Evolutionary conservation across 2,113 vertebrate species (phyloP), one percentile per base, ranked within the genome.

Genomic region (Oreotrochilus melanogaster): DNA sequence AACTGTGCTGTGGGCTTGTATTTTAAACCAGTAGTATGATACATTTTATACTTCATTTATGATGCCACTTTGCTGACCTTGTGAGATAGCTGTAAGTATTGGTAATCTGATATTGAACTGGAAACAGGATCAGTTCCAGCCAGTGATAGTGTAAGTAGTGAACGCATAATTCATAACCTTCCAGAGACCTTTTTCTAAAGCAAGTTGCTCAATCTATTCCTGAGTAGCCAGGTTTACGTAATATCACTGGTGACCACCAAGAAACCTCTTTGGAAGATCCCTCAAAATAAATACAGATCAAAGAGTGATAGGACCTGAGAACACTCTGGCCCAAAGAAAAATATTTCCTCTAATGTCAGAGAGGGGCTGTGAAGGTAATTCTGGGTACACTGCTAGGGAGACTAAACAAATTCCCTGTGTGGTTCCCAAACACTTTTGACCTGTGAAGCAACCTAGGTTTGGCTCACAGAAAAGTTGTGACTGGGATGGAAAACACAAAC

Each of bases 1-100:
- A 97, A 56, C 58, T 92, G 83, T 87, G 60, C 82, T 87, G 80
- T 30, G 86, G 71, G 70, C 62, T 97, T 90, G 30, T 28, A 37
- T 89, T 96, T 94, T 89, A 97, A 94, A 83, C 51, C 75, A 78
- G 86, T 47, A 30, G 14, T 30, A 74, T 31, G 27, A 89, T 14
- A 43, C 14, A 28, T 54, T 53, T 89, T 69, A 83, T 66, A 67
- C 51, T 85, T 79, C 73, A 61, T 71, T 88, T 82, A 73, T 47
- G 22, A 79, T 47, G 53, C 45, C 80, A 54, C 53, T 81, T 66
- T 33, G 9, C 45, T 76, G 87, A 71, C 57, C 56, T 86, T 51
- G 47, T 72, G 74, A 92, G 80, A 42, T 54, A 78, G 51, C 33
- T 78, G 17, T 1, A 74, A 78, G 42, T 54, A 70, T 17, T 60